Evolutionary conservation across 2,888 invertebrate species (phyloP).

Genomic region (Steinernema hermaphroditum): DNA sequence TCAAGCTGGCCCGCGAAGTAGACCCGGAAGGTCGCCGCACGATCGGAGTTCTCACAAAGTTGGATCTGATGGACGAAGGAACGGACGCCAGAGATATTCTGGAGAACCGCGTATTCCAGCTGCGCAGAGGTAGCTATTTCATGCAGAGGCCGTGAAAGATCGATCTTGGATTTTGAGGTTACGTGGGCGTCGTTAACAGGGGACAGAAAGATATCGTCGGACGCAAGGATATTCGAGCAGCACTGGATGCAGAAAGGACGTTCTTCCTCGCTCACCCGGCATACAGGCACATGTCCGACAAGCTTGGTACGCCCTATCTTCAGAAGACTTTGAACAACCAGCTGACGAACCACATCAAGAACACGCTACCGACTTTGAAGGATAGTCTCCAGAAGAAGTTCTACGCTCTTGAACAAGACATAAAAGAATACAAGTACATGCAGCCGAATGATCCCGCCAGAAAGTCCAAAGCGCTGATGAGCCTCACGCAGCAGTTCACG

Average conservation of each 20-base stretch:
- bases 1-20: conserved; percentile 79
- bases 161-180: too few relatives aligned
- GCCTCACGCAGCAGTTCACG: conserved; percentile 97
- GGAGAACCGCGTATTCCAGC: conserved; percentile 91
- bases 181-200: conserved; percentile 97
- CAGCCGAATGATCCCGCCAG: conserved; percentile 96
- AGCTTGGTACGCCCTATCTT: conserved; percentile 93
- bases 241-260: conserved; percentile 91
- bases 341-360: conserved; percentile 93
- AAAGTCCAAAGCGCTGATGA: conserved; percentile 98
- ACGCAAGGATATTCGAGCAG: conserved; percentile 91
- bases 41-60: conserved; percentile 97
- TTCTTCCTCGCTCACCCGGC: conserved; percentile 97
- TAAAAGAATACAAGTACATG: conserved; percentile 97
- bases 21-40: conserved; percentile 81
- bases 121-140: conserved; percentile 77
- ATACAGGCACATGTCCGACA: conserved; percentile 95
- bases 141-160: too few relatives aligned
- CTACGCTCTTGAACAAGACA: conserved; percentile 93
- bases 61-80: conserved; percentile 99
- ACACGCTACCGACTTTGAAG: conserved; percentile 89
- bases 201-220: conserved; percentile 99
- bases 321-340: conserved; percentile 96
- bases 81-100: conserved; percentile 97
- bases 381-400: conserved; percentile 95